Evolutionary conservation across 35 echinoderm and acorn worm genomes (phyloP).

Genomic region (Diadema setosum): DNA sequence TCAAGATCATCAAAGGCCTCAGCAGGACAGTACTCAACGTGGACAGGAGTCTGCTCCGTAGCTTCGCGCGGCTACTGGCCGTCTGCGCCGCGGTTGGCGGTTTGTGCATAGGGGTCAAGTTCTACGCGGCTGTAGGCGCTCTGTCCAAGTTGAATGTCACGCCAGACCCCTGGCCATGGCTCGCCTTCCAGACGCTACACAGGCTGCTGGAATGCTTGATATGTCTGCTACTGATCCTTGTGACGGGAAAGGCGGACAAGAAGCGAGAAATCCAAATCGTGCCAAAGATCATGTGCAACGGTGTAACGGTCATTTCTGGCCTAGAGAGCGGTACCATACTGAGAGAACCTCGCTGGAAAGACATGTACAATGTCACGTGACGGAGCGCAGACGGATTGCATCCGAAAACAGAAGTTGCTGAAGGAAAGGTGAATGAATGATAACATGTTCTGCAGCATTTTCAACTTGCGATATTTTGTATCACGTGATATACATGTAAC

Average conservation of each 20-base stretch:
- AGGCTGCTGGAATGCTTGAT: neutral
- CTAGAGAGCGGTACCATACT: neutral
- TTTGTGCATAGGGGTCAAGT: neutral
- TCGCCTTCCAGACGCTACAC: neutral
- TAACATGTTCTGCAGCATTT: no score
- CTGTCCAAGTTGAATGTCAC: neutral
- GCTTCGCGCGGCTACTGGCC: conserved; percentile 16
- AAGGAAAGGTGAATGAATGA: no score
- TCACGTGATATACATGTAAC: no score
- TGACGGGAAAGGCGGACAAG: conserved; percentile 8
- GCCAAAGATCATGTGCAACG: conserved; percentile 16
- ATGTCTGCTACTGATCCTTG: conserved; percentile 7
- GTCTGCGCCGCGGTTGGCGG: neutral
- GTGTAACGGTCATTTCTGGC: neutral
- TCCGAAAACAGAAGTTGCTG: no score
- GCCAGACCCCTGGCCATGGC: conserved; percentile 5
- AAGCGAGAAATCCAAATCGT: conserved; percentile 20
- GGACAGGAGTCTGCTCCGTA: neutral
- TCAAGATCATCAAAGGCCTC: neutral
- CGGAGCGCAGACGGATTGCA: no score
- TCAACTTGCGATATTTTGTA: no score
- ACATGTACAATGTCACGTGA: neutral
- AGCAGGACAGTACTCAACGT: neutral
- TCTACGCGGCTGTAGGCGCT: neutral
- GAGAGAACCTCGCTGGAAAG: neutral